Base-by-base conservation (phyloP, 2,888 invertebrate genomes). In the Halictus ligatus region DNA sequence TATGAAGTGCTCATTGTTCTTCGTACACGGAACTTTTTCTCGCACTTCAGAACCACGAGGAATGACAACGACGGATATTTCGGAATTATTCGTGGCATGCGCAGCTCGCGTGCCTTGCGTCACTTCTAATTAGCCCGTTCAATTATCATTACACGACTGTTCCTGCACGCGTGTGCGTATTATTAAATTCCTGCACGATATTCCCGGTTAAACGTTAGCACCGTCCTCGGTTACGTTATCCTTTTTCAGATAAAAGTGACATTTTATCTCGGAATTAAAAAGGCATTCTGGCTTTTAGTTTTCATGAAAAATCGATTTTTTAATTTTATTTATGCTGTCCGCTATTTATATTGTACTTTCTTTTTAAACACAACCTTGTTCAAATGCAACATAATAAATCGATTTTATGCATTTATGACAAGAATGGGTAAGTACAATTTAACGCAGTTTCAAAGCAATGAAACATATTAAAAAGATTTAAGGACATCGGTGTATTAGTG, bases 81-180 rank as follows among this genome's bases (percentile, higher is more conserved):
- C 74, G 76, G 85, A 83, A 90, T 90, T 85, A 87, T 93, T 89
- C 87, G 69, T 75, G 85, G 91, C 89, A 93, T 93, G 89, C 89
- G 79, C 78, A 64, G 91, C 81, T 94, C 88, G 94, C 94, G 93
- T 93, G 93, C 91, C 91, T 93, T 89, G 89, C 89, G 92, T 90
- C 91, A 79, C 84, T 84, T 83, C 89, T 92, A 93, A 94, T 94
- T 94, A 93, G 87, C 89, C 90, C 85, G 87, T 88, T 91, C 91
- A 92, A 93, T 92, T 93, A 91, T 92, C 88, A 89, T 86, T 90
- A 80, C 86, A 86, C 81, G 83, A 72, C 77, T 85, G 64, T 48
- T 87, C 43, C 77, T 74, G 67, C 81, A 80, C 83, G 76, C 83
- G 78, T 75, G 69, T 64, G 81, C 74, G 84, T 43, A 58, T 89